These are phyloP conservation scores for Chamaea fasciata DNA, from an alignment of 2,113 vertebrate genomes.

Conservation along the genomic window DNA sequence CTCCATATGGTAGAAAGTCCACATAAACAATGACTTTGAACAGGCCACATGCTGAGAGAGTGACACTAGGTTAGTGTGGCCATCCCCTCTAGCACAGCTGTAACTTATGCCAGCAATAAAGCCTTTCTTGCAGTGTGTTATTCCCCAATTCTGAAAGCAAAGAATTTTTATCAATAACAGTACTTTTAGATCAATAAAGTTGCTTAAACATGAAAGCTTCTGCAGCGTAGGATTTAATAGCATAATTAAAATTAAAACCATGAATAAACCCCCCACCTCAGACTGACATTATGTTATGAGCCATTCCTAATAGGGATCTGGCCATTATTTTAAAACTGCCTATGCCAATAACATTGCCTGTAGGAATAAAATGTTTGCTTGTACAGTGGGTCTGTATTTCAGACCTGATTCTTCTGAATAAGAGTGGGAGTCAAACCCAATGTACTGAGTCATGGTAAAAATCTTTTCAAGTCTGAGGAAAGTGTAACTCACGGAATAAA, in stretches of 20 bases:
- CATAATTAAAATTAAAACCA: conserved; percentile 28
- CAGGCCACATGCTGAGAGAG: conserved; percentile 20
- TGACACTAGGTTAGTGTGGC: not conserved
- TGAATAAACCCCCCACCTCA: not conserved
- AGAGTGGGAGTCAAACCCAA: not conserved
- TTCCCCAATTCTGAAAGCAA: not conserved
- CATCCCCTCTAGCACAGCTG: conserved; percentile 3
- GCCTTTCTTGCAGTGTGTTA: not conserved
- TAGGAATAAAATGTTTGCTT: not conserved
- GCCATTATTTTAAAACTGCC: not conserved
- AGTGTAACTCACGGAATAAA: conserved; percentile 27
- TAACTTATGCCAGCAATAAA: conserved; percentile 22
- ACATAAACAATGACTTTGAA: conserved; percentile 21
- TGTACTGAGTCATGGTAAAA: conserved; percentile 5
- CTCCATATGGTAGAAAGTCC: conserved; percentile 23
- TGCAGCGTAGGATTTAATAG: not conserved
- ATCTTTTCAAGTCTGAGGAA: not conserved
- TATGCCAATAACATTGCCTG: not conserved
- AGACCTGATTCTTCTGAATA: not conserved
- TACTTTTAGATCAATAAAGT: not conserved
- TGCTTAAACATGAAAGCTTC: conserved; percentile 24
- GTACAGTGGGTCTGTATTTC: not conserved
- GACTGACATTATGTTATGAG: not conserved
- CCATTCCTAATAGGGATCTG: not conserved
- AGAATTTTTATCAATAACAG: conserved; percentile 23